A percentile compares a stretch with the other conserved stretches of the same genome.
These are phyloP conservation scores for Melanotaenia pygmaea DNA, from an alignment of 2,797 vertebrate genomes.

Conservation along the genomic window DNA sequence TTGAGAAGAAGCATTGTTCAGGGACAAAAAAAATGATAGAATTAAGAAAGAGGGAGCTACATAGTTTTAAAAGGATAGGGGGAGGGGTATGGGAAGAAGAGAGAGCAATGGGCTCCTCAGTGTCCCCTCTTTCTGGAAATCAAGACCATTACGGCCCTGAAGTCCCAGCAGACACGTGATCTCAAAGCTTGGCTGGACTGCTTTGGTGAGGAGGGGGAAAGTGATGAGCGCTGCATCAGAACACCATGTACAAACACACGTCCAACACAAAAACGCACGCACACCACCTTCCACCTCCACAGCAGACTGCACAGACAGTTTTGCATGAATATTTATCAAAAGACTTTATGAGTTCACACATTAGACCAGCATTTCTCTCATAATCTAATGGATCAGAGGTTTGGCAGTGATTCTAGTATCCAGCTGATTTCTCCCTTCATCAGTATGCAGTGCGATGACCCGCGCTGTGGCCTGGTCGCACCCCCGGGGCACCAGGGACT, in stretches of 20 bases:
- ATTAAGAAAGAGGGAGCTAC: conserved; percentile 25
- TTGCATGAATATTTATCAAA: conserved; percentile 70
- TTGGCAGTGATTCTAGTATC: conserved; percentile 34
- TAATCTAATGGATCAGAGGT: conserved; percentile 31
- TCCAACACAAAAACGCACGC: conserved; percentile 57
- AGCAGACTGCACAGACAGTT: conserved; percentile 66
- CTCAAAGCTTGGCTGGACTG: conserved; percentile 43
- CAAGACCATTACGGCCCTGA: conserved; percentile 49
- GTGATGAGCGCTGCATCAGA: conserved; percentile 69
- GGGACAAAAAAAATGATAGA: conserved; percentile 51
- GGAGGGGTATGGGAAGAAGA: conserved; percentile 20
- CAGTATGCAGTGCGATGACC: conserved; percentile 47
- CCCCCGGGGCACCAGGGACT: conserved; percentile 37
- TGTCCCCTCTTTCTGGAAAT: conserved; percentile 49
- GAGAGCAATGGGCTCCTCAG: conserved; percentile 13
- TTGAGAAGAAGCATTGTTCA: conserved; percentile 65
- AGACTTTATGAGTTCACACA: conserved; percentile 57
- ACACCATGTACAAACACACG: conserved; percentile 68
- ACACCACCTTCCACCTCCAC: conserved; percentile 72
- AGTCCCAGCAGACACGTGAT: conserved; percentile 52
- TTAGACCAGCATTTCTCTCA: conserved; percentile 41
- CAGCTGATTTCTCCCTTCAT: conserved; percentile 52
- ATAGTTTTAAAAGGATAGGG: conserved; percentile 32
- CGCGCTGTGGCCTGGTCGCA: conserved; percentile 37
- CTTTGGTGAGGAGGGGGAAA: conserved; percentile 54